Base-by-base conservation (phyloP, 2,797 vertebrate species). In the Trematomus bernacchii region DNA sequence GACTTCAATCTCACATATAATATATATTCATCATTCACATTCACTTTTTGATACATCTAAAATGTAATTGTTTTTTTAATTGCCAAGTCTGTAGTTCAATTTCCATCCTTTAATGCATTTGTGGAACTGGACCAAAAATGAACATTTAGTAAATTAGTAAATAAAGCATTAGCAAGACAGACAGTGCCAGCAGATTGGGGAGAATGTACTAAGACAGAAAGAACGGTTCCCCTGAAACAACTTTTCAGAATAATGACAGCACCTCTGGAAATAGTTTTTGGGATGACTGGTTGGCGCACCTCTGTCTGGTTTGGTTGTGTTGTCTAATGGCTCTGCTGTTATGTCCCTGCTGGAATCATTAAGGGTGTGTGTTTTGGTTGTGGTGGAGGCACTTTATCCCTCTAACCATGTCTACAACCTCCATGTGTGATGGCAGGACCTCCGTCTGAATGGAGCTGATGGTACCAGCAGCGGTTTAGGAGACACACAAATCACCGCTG, bases 401-500 rank as follows among this genome's bases (percentile, higher is more conserved):
- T 84, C n/a, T 15, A 10, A 19, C 46, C n/a, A 82, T 69, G 80
- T 82, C 91, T 69, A 50, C 69, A 93, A 91, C 91, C 94, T 93
- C 84, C 83, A 82, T 81, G 87, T 89, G 46, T 54, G 30, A 62
- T 59, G 48, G 27, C 91, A 92, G 59, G 69, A 65, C 42, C 33
- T 53, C 33, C 6, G 33, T 37, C 30, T 53, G 54, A 91, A 89
- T 87, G 89, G 84, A 89, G 91, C 77, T 80, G 91, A 94, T 93
- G 91, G 83, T 82, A 86, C 86, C 87, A 84, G 82, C 79, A 85
- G 89, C 80, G 80, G 86, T 94, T 95, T 88, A 81, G 16, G 77
- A 95, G 90, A 88, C 69, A 88, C 92, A 94, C 92, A 94, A 93
- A 95, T 90, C 86, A 86, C 84, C 86, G 54, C 82, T 84, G 84